phyloP scores from a whole-genome alignment of 1,140 invertebrate genomes.

The Uloborus diversus region DNA sequence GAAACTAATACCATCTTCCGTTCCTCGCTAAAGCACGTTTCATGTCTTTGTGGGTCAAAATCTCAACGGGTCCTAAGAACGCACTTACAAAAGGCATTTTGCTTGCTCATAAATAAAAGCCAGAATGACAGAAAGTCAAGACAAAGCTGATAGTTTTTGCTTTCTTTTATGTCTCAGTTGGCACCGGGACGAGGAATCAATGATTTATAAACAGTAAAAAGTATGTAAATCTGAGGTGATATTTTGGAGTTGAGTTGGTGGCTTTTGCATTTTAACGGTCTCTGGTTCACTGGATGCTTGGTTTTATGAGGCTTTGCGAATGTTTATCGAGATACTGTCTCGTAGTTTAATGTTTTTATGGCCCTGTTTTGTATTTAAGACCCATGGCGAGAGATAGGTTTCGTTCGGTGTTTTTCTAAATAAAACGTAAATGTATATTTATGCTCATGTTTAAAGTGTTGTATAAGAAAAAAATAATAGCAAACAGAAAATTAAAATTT shows the following conservation, averaged over 20 bases:
- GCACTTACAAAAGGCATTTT: neutral
- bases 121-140: neutral
- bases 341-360: neutral
- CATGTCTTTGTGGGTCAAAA: no score
- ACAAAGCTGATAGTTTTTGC: neutral
- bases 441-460: no score
- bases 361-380: neutral
- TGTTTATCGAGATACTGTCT: slow-evolving; percentile 3
- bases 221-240: slow-evolving; percentile 21
- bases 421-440: neutral
- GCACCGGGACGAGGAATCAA: neutral
- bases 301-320: slow-evolving; percentile 14
- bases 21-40: no score
- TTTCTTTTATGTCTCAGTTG: slow-evolving; percentile 11
- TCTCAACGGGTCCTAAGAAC: no score
- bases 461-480: no score
- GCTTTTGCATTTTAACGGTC: slow-evolving; percentile 6
- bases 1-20: no score
- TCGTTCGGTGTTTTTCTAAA: neutral
- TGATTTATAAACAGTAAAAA: slow-evolving; percentile 40
- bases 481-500: no score
- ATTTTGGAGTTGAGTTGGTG: neutral
- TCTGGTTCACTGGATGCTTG: neutral
- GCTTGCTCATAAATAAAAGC: neutral
- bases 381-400: neutral